Base-by-base conservation (phyloP, 1,140 invertebrate genomes). In the Solenopsis fugax region DNA sequence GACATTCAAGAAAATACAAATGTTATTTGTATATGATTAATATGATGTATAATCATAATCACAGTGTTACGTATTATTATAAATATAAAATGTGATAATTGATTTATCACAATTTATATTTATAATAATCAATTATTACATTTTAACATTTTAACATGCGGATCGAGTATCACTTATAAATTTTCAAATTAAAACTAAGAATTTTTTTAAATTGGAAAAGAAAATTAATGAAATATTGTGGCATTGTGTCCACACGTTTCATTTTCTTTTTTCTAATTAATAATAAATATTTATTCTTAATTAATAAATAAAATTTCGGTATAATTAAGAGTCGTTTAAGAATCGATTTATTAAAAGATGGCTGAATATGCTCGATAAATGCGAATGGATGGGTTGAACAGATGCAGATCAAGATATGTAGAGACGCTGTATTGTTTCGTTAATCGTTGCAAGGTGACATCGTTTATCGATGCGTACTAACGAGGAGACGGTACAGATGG, bases 401-500 rank as follows among this genome's bases (percentile, higher is more conserved):
- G 73, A 90, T 81, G 73, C 54, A 52, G 88, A 73, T 85, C 88
- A 78, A 87, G 78, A 89, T 73, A 56, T n/a, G 64, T 60, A 85
- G 84, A 87, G 71, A 48, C n/a, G 54, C 34, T 62, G 54, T 50
- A 87, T 87, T 90, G 85, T 90, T 72, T 89, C 85, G 77, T 89
- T 90, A 90, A 90, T 90, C 88, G 85, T 90, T 71, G 72, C 76
- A 72, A 89, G 78, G 62, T 89, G 88, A 90, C 85, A 78, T 89
- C 84, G 84, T 89, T 89, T 89, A 89, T 88, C 52, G 88, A 90
- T 90, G 85, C 50, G 78, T 73, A 76, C 77, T 89, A 89, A 90
- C 77, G 58, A 89, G 78, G 58, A 65, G 48, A 7, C 48, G 60
- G 50, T 45, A 52, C 56, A 29, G 65, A 56, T 16, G 48, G 58